These are phyloP conservation scores for Andricus curvator DNA, from an alignment of 2,888 invertebrate genomes.

Conservation along the genomic window DNA sequence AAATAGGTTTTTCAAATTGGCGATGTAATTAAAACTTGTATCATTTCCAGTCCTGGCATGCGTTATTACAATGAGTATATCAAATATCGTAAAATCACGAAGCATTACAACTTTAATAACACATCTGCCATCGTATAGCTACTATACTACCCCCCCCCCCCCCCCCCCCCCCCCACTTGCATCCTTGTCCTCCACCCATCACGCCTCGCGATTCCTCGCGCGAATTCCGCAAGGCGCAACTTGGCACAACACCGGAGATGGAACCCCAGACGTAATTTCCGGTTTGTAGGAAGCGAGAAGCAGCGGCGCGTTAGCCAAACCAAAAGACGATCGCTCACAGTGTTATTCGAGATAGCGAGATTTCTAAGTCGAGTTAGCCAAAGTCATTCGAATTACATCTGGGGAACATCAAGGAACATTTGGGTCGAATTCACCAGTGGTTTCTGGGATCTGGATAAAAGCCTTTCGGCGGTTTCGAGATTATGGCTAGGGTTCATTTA, in stretches of 20 bases:
- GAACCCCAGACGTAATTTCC: conserved; percentile 77
- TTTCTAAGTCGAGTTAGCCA: conserved; percentile 55
- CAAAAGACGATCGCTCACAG: conserved; percentile 72
- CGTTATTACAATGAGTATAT: conserved; percentile 1
- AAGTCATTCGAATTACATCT: conserved; percentile 48
- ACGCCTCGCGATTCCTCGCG: conserved; percentile 44
- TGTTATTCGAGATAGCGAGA: conserved; percentile 61
- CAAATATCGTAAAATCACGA: conserved; percentile 17
- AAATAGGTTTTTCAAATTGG: not conserved
- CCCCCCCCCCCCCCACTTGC: conserved; percentile 18
- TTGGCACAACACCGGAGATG: conserved; percentile 77
- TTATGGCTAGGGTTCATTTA: not conserved
- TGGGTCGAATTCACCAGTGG: conserved; percentile 23
- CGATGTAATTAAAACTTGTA: conserved; percentile 16
- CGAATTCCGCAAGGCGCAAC: conserved; percentile 61
- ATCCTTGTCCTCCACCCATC: conserved; percentile 41
- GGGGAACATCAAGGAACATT: conserved; percentile 35
- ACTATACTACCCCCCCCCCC: conserved; percentile 27
- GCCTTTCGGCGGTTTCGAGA: not conserved
- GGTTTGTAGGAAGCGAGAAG: conserved; percentile 67
- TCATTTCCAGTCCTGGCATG: not conserved
- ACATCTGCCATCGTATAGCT: not conserved
- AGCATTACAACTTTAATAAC: conserved; percentile 32
- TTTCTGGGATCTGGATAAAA: conserved; percentile 4
- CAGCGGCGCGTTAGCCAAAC: conserved; percentile 68